A percentile compares a stretch with the other conserved stretches of the same genome.
Evolutionary conservation across 2,113 vertebrate genomes (phyloP).

Genomic region (Tachysurus fulvidraco): DNA sequence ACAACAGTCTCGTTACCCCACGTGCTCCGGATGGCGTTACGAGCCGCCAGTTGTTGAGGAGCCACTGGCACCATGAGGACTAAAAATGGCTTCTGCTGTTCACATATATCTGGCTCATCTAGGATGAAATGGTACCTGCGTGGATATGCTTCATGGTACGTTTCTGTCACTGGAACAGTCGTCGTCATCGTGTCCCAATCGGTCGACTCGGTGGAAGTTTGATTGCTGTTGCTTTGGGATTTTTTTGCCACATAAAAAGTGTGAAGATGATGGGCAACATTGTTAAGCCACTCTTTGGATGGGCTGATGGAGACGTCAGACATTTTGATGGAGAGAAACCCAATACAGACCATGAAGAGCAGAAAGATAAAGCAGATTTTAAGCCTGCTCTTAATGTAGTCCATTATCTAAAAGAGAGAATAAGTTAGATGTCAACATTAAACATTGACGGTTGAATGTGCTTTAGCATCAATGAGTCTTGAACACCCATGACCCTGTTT

Average conservation of each 20-base stretch:
- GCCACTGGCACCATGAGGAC: conserved; percentile 73
- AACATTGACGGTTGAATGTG: neutral
- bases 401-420: conserved; percentile 19
- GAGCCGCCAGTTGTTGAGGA: conserved; percentile 44
- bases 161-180: neutral
- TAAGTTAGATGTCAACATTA: neutral
- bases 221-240: neutral
- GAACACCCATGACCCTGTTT: too few species aligned
- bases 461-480: too few species aligned
- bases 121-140: conserved; percentile 70
- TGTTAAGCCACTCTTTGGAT: neutral
- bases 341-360: neutral
- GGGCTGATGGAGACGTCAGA: neutral
- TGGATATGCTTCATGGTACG: conserved; percentile 60
- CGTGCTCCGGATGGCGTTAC: conserved; percentile 70
- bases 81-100: conserved; percentile 66
- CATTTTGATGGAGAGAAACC: neutral
- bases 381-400: neutral
- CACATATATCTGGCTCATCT: conserved; percentile 66
- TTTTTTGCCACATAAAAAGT: neutral
- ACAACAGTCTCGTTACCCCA: conserved; percentile 69
- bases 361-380: conserved; percentile 33
- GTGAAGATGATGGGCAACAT: neutral
- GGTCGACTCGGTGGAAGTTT: neutral
- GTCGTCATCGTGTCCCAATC: too few species aligned